Evolutionary conservation across 2,888 invertebrate genomes (phyloP).

Genomic region (Rhagonycha lutea): DNA sequence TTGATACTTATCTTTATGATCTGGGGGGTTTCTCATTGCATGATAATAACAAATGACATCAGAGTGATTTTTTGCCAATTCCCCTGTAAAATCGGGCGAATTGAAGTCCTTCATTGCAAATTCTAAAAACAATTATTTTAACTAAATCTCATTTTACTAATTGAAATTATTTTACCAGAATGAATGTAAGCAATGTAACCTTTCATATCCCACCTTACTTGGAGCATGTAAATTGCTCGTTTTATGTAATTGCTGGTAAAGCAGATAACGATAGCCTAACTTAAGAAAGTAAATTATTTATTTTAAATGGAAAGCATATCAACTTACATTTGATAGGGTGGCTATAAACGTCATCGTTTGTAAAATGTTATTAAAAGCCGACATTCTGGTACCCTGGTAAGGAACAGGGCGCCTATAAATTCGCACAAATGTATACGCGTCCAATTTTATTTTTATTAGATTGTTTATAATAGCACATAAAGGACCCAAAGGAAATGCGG

Average conservation of each 20-base stretch:
- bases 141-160: not conserved
- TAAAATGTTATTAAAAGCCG: conserved; percentile 48
- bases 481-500: conserved; percentile 70
- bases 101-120: conserved; percentile 36
- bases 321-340: conserved; percentile 46
- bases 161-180: conserved; percentile 38
- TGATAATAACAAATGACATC: conserved; percentile 50
- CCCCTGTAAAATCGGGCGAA: not conserved
- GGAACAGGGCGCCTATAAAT: conserved; percentile 42
- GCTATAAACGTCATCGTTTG: conserved; percentile 45
- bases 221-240: conserved; percentile 33
- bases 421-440: conserved; percentile 42
- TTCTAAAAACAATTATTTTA: conserved; percentile 32
- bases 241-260: conserved; percentile 44
- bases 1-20: conserved; percentile 44
- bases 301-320: not conserved
- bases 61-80: not conserved
- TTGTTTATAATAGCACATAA: conserved; percentile 67
- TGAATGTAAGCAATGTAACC: conserved; percentile 40
- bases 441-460: conserved; percentile 60
- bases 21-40: conserved; percentile 49
- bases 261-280: conserved; percentile 47
- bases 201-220: conserved; percentile 14
- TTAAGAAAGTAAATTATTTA: conserved; percentile 17
- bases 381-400: conserved; percentile 36